Evolutionary conservation across 2,888 invertebrate species (phyloP), one percentile per base, ranked within the genome.

Genomic region (Drosophila algonquin): DNA sequence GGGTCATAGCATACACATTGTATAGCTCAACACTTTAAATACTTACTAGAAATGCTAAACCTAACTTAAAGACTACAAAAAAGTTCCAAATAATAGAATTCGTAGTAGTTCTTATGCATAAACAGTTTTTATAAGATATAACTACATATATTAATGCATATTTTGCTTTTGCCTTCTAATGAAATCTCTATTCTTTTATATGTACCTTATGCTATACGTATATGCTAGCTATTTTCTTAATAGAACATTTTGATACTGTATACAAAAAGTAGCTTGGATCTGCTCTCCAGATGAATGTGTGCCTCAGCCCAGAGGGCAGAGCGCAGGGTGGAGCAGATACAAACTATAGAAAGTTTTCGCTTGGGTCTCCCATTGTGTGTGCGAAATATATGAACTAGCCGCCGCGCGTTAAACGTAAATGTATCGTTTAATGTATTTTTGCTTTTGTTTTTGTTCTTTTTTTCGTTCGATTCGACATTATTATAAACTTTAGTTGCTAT

Each of bases 361-460:
- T 83, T 85, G 81, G 79, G 77, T 74, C 58, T 77, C 77, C 80
- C 76, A 80, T 81, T 83, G 76, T 79, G 80, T 80, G 87, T 89
- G 81, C 80, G 75, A 77, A 78, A 81, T 78, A 77, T 71, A 67
- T 73, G 57, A 63, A 47, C 30, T 50, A 53, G 65, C 18, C 47
- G 65, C 18, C 47, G 72, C 50, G 52, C 51, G 51, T 72, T 72
- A 72, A 72, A 72, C 71, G 70, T 73, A 27, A 57, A 32, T 68
- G 35, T 44, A 53, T 54, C 47, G 27, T 24, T 14, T 50, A 32
- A 48, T 44, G 24, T 35, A 24, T 30, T 7, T 8, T 8, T 30
- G 24, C 14, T 44, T 52, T 24, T 6, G 21, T 21, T 30, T 7
- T 1, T 27, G n/a, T 6, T 27, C 0, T 18, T 44, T 52, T 24